Evolutionary conservation across 2,797 vertebrate species (phyloP), one percentile per base, ranked within the genome.

Genomic region (Pteropus rufus): DNA sequence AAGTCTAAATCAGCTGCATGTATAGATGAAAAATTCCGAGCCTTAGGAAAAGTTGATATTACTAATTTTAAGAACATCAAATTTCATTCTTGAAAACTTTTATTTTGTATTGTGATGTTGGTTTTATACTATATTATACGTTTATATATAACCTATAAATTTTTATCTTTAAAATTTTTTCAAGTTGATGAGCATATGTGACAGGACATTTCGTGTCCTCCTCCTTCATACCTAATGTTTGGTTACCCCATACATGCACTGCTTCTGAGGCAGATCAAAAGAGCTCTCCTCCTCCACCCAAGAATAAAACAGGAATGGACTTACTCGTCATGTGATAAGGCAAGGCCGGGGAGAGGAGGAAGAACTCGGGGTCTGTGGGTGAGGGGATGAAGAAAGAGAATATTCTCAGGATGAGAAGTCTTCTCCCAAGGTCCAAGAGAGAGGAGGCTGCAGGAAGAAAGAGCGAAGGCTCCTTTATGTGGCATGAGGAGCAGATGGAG

Each of bases 401-500:
- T 24, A n/a, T 41, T 10, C 21, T 64, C 7, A 12, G 56, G 62
- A 24, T 9, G 31, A 56, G 46, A n/a, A 3, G 10, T 79, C 29
- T 56, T 52, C 34, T 19, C 31, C 10, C 24, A 14, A 44, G 36
- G 84, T 49, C 31, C 10, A 2, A n/a, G 67, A 56, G 12, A 69
- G 26, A 56, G 34, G 10, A 7, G 16, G 7, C 83, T 18, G 11
- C 8, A 23, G 52, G 39, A 64, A 73, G 49, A 80, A 70, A 23
- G 18, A 85, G 29, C 0, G 4, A 65, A 49, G 52, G 1, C 12
- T 12, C 52, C 49, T 8, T 2, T 18, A 23, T 46, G 44, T 49
- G 54, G 49, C 0, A 0, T 0, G 9, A 12, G 16, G 56, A 26
- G 19, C 16, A 1, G 29, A 11, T 1, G 0, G 24, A 36, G 12